These are phyloP conservation scores for Umimayanthus kanabou DNA, from an alignment of 92 coral and sea anemone genomes.

Conservation along the genomic window DNA sequence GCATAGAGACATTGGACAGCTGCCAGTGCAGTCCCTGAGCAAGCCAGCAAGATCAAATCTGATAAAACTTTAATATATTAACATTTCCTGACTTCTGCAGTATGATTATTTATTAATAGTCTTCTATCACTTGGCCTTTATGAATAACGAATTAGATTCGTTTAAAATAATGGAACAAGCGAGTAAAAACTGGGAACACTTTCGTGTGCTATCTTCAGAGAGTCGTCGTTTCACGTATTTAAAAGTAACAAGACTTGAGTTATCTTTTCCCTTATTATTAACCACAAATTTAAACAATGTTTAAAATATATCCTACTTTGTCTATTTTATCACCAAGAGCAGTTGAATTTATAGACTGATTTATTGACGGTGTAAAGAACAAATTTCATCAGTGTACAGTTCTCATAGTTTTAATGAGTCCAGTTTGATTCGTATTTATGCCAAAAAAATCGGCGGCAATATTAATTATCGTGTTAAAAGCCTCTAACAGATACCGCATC, in stretches of 20 bases:
- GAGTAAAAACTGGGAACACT: not conserved
- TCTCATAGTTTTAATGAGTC: not conserved
- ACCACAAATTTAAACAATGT: not conserved
- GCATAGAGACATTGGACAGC: not conserved
- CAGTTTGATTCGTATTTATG: not conserved
- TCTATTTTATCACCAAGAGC: not conserved
- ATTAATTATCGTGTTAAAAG: not conserved
- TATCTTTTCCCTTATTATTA: not conserved
- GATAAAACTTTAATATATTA: no score
- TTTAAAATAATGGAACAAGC: not conserved
- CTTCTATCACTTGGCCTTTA: not conserved
- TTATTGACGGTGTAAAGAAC: no score
- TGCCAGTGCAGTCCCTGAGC: not conserved
- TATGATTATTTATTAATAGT: no score
- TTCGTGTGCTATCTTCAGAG: not conserved
- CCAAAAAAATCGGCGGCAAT: not conserved
- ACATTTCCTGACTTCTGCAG: not conserved
- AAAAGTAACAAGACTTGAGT: not conserved
- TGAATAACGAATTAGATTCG: not conserved
- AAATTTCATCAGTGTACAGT: not conserved
- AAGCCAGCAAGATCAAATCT: not conserved
- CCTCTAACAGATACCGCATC: not conserved
- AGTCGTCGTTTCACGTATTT: no score
- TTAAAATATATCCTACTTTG: not conserved
- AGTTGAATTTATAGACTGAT: not conserved